Conservation (phyloP, 2,797 vertebrate species). For the Apodemus agrarius region DNA sequence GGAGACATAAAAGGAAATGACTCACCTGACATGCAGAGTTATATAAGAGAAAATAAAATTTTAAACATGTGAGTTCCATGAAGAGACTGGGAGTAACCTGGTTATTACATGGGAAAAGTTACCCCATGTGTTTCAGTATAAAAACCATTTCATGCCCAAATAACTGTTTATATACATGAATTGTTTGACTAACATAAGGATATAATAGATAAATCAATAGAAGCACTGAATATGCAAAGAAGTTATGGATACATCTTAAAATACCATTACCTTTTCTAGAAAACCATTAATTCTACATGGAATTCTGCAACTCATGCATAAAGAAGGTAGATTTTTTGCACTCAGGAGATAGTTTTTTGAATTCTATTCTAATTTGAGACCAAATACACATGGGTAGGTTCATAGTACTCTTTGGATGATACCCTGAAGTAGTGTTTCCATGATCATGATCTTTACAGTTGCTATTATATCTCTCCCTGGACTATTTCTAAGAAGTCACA, state of each 20-base stretch:
- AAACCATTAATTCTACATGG: background rate
- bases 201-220: background rate
- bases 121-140: background rate
- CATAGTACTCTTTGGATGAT: background rate
- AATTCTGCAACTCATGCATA: background rate
- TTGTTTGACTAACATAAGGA: background rate
- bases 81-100: background rate
- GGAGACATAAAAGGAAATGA: background rate
- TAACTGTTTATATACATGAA: background rate
- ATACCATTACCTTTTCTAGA: background rate
- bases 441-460: rapidly evolving
- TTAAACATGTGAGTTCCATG: background rate
- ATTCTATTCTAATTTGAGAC: background rate
- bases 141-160: background rate
- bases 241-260: background rate
- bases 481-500: background rate
- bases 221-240: background rate
- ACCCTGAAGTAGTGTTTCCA: background rate
- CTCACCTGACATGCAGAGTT: background rate
- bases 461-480: background rate
- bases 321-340: background rate
- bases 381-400: background rate
- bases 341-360: background rate
- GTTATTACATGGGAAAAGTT: background rate
- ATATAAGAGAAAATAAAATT: conserved; percentile 29